Base-by-base conservation (phyloP, 2,888 invertebrate species). In the Zele albiditarsus region DNA sequence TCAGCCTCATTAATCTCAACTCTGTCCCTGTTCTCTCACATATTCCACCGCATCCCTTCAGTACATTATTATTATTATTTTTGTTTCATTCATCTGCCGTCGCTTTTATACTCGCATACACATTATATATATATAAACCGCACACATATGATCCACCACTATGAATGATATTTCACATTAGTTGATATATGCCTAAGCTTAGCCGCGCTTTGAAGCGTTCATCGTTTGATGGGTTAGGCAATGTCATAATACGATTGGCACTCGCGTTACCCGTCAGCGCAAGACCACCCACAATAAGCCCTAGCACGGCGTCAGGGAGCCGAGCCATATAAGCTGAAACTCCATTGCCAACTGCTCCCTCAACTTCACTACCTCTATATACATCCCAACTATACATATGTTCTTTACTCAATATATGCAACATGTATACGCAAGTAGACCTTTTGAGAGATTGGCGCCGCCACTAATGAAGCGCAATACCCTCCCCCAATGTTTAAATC, bases 381-480 rank as follows among this genome's bases (percentile, higher is more conserved):
- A 46, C 66, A 42, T n/a, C 53, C 53, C 66, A 49, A 28, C 27
- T 49, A 65, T 60, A 67, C 33, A 38, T 67, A 63, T 73, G 75
- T 73, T 58, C 63, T 33, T 60, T 53, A 67, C 49, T 49, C 73
- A 49, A 67, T 58, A 23, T 58, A 67, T 58, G 53, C 49, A 53
- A 27, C 46, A 28, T 38, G 65, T 57, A 33, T 63, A 57, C 57
- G 38, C 57, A 69, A 60, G 28, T 46, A 69, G 62, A 69, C 77
- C 83, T 84, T 86, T 84, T 86, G 84, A 83, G 81, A 82, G 83
- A 83, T 84, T 84, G 82, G 77, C 78, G 81, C 81, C 80, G 81
- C 81, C 81, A 81, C 83, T 87, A 87, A 86, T 86, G 85, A 87
- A 84, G 80, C 81, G 79, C 80, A 78, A 79, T 80, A 79, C 76